Base-by-base conservation (phyloP, 2,113 vertebrate genomes). In the Pagrus major region DNA sequence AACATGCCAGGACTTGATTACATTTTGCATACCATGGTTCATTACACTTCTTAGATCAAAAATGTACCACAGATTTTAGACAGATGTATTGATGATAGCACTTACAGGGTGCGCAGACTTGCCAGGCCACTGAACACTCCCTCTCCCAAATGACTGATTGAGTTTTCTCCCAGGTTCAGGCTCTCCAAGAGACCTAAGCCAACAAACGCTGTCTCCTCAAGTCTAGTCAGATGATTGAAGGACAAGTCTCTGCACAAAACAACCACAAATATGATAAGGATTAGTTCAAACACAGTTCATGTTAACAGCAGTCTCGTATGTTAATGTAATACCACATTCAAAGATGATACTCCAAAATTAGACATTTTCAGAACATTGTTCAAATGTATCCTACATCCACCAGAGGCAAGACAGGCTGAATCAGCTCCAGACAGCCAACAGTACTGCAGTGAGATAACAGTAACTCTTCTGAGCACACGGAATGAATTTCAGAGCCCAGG, bases 111-210 rank as follows among this genome's bases (percentile, higher is more conserved):
- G 58, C 90, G 96, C 60, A 98, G 95, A 86, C 95, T 97, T 52
- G 95, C 87, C 86, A 99, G 95, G 65, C 95, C 94, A 49, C 94
- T 93, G 74, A 99, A 99, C 7, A 98, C 97, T 59, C 97, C 97
- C 71, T 98, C 98, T 44, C 96, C 97, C 80, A 99, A 91, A 82
- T 99, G 96, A 90, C 94, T 97, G 77, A 99, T 96, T 72, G 76
- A 91, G 92, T 99, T 99, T 85, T 99, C 97, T 49, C 96, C 96
- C 89, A 99, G 90, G 90, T 98, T 97, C 67, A 99, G 90, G 80
- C 80, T 97, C 89, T 98, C 96, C 91, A 99, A 46, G 29, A 97
- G 92, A 67, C 95, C 95, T 35, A 99, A 94, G 47, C 97, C 97
- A 47, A 95, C 82, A 60, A 99, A 99, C 39, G 96, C 96, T 37